A percentile compares a stretch with the other conserved stretches of the same genome.
phyloP scores from a whole-genome alignment of 2,797 vertebrate species.

The Vultur gryphus region DNA sequence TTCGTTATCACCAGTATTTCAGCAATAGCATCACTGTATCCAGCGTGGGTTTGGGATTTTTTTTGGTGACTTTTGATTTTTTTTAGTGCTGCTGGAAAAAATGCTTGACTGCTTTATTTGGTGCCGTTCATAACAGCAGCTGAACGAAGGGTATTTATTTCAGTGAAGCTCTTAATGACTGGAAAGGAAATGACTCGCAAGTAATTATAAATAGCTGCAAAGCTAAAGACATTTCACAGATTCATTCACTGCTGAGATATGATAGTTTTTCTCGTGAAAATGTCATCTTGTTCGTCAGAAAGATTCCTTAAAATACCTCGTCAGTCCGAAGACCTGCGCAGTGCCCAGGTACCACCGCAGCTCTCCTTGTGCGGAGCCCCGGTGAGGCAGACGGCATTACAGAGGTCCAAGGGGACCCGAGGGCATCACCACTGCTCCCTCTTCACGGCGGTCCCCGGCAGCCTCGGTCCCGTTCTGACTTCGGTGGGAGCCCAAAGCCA shows the following conservation, averaged over 20 bases:
- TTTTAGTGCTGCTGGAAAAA: background rate
- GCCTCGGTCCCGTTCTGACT: background rate
- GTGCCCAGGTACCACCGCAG: background rate
- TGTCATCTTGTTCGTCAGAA: background rate
- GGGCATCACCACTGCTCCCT: background rate
- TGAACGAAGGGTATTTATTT: background rate
- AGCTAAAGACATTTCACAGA: background rate
- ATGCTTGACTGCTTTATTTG: background rate
- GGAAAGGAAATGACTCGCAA: background rate
- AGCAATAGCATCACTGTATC: background rate
- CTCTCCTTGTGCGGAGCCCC: accelerated
- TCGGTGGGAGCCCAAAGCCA: background rate
- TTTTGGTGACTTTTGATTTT: background rate
- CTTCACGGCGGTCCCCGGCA: accelerated
- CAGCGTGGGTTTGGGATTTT: background rate
- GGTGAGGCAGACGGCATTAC: accelerated
- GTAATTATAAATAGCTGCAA: background rate
- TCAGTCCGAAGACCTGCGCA: accelerated
- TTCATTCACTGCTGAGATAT: background rate
- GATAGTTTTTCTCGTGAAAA: background rate
- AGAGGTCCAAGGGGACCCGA: accelerated
- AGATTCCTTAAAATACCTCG: background rate
- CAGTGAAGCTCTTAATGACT: background rate
- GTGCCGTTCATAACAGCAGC: background rate
- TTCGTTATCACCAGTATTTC: background rate